Evolutionary conservation across 2,113 vertebrate species (phyloP).

Genomic region (human (Homo sapiens)): GRCh38 chr13:41644501-41645000

Average conservation of each 20-base stretch:
- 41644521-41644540: not conserved
- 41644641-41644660: not conserved
- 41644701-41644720: not conserved
- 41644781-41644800: not conserved
- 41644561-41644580: not conserved
- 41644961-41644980: not conserved
- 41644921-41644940: not conserved
- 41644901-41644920: not conserved
- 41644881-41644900: not conserved
- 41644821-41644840: not conserved
- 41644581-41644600: not conserved
- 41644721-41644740: not conserved
- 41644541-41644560: not conserved
- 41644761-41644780: not conserved
- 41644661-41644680: not conserved
- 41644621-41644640: not conserved
- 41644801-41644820: not conserved
- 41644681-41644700: not conserved
- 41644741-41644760: not conserved
- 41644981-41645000: not conserved
- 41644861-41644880: not conserved
- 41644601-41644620: not conserved
- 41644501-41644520: not conserved
- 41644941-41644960: not conserved
- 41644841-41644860: not conserved